Conservation (phyloP, 2,797 vertebrate genomes). For the Coendou prehensilis region DNA sequence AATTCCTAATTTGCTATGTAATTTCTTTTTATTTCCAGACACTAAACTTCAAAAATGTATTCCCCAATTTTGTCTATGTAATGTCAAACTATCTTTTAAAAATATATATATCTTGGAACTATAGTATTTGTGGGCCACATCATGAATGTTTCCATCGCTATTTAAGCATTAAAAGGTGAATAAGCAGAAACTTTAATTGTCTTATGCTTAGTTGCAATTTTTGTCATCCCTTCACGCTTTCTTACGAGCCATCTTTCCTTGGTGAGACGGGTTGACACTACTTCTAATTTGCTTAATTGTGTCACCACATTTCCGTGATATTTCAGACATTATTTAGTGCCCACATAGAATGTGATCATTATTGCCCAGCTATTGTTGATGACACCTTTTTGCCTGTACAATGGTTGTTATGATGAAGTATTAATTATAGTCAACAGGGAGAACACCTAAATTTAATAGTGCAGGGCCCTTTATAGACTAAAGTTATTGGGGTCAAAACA, state of each 20-base stretch:
- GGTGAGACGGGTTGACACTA: not conserved
- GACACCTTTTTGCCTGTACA: constrained; percentile 34
- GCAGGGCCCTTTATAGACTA: not conserved
- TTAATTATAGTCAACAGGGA: not conserved
- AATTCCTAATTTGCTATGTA: not conserved
- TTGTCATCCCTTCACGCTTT: not conserved
- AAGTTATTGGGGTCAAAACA: not conserved
- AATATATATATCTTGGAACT: not conserved
- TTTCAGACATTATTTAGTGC: not conserved
- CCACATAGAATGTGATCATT: not conserved
- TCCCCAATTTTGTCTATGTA: not conserved
- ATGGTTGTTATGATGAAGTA: not conserved
- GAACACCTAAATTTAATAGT: not conserved
- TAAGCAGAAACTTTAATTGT: constrained; percentile 6
- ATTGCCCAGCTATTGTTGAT: not conserved
- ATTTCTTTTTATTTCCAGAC: not conserved
- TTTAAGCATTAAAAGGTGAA: not conserved
- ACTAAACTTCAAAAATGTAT: constrained; percentile 15
- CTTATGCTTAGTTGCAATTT: not conserved
- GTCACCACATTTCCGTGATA: not conserved
- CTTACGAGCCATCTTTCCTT: not conserved
- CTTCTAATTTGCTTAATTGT: constrained; percentile 5
- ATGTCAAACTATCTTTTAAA: not conserved
- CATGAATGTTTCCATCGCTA: not conserved
- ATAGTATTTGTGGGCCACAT: not conserved